A percentile compares a stretch with the other conserved stretches of the same genome.
Conservation (phyloP, 2,797 vertebrate genomes). For the Gymnothorax javanicus region DNA sequence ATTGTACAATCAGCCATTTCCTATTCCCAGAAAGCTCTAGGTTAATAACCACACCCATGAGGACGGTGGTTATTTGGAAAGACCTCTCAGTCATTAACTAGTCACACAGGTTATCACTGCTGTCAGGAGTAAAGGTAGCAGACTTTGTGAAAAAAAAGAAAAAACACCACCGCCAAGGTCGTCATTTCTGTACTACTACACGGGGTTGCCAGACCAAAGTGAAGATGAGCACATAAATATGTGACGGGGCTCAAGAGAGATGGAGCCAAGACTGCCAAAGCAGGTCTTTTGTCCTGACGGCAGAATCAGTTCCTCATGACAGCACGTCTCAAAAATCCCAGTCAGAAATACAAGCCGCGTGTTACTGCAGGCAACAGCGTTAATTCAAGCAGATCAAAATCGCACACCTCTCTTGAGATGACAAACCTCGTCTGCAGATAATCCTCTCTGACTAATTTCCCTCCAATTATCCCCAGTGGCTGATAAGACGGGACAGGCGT, state of each 20-base stretch:
- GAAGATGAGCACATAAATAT: not conserved
- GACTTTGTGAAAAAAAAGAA: not conserved
- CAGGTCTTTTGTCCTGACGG: not conserved
- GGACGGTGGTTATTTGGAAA: not conserved
- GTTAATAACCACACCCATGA: not conserved
- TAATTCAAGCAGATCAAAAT: not conserved
- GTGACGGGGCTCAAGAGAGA: not conserved
- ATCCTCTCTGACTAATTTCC: not conserved
- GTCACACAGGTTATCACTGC: not conserved
- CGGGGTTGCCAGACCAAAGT: not conserved
- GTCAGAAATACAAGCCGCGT: not conserved
- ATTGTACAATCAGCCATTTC: not conserved
- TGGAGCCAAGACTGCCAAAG: not conserved
- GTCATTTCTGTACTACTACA: not conserved
- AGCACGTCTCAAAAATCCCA: not conserved
- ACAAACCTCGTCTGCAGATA: not conserved
- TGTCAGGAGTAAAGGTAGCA: not conserved
- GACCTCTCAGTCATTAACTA: not conserved
- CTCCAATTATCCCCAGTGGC: not conserved
- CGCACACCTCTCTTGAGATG: not conserved
- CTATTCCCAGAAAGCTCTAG: not conserved
- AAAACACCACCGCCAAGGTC: not conserved
- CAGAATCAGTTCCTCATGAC: not conserved
- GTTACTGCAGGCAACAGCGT: not conserved
- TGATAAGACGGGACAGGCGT: not conserved